Evolutionary conservation across 2,797 vertebrate genomes (phyloP).

Genomic region (Eutrigla gurnardus): DNA sequence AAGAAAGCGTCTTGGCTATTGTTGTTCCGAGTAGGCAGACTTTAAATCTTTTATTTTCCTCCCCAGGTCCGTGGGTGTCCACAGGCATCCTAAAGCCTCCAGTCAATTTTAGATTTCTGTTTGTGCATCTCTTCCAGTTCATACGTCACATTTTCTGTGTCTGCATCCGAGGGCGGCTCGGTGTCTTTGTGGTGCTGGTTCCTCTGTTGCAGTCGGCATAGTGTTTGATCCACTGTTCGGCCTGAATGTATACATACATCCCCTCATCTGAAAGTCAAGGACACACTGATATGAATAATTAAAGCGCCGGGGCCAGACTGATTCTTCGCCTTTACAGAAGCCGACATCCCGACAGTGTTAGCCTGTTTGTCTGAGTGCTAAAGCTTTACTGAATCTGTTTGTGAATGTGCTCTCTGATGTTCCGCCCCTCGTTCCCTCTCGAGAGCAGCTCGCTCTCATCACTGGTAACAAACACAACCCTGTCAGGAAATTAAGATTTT

Average conservation of each 20-base stretch:
- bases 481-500: constrained; percentile 64
- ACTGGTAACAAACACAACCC: constrained; percentile 51
- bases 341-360: constrained; percentile 49
- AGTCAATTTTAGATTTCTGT: constrained; percentile 43
- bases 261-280: constrained; percentile 71
- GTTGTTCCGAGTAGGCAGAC: constrained; percentile 63
- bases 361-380: constrained; percentile 68
- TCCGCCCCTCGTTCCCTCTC: constrained; percentile 41
- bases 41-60: constrained; percentile 71
- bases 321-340: constrained; percentile 62
- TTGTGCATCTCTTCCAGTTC: constrained; percentile 26
- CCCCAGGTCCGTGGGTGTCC: constrained; percentile 56
- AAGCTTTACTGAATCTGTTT: constrained; percentile 64
- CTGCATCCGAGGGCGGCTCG: constrained; percentile 29
- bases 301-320: constrained; percentile 58
- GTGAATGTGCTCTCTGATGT: constrained; percentile 49
- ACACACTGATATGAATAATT: constrained; percentile 73
- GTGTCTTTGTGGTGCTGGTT: constrained; percentile 51
- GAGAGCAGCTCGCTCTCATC: constrained; percentile 59
- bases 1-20: constrained; percentile 30
- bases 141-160: constrained; percentile 25
- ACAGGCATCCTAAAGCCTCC: constrained; percentile 42
- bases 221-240: constrained; percentile 68
- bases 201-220: constrained; percentile 39
- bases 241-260: constrained; percentile 57